phyloP scores from a whole-genome alignment of 2,888 invertebrate genomes.

The Eupeodes luniger region DNA sequence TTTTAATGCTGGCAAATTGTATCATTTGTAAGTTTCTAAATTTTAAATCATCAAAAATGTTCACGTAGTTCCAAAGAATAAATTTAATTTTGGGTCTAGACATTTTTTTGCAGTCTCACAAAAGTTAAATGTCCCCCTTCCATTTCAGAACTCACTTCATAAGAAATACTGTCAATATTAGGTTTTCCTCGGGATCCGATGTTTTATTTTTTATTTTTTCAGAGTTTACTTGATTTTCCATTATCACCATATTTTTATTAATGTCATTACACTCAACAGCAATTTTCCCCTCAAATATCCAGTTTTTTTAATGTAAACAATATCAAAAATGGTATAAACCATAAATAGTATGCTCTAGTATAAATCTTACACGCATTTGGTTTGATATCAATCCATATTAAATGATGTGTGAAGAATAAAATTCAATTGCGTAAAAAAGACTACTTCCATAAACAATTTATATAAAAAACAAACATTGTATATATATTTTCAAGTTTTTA shows the following conservation, averaged over 20 bases:
- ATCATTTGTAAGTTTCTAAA: too few species aligned
- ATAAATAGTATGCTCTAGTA: neutral
- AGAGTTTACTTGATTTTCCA: too few species aligned
- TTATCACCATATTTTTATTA: neutral
- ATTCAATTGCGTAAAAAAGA: constrained; percentile 9
- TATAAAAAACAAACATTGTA: neutral
- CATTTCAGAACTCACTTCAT: too few species aligned
- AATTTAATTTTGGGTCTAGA: too few species aligned
- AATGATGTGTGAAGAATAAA: constrained; percentile 25
- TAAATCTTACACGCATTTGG: neutral
- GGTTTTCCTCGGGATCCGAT: too few species aligned
- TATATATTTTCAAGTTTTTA: neutral
- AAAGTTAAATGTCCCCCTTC: too few species aligned
- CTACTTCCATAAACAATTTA: neutral
- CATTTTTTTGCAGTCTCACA: too few species aligned
- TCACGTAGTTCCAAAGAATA: too few species aligned
- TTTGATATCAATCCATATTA: constrained; percentile 1
- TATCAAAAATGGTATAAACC: constrained; percentile 6
- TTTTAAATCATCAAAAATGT: too few species aligned
- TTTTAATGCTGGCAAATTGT: too few species aligned
- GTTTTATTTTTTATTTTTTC: too few species aligned
- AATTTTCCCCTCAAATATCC: constrained; percentile 16
- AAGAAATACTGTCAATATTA: too few species aligned
- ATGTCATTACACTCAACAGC: neutral
- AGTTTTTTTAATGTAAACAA: constrained; percentile 1